Base-by-base conservation (phyloP, 2,888 invertebrate species). In the Exocentrus adspersus region DNA sequence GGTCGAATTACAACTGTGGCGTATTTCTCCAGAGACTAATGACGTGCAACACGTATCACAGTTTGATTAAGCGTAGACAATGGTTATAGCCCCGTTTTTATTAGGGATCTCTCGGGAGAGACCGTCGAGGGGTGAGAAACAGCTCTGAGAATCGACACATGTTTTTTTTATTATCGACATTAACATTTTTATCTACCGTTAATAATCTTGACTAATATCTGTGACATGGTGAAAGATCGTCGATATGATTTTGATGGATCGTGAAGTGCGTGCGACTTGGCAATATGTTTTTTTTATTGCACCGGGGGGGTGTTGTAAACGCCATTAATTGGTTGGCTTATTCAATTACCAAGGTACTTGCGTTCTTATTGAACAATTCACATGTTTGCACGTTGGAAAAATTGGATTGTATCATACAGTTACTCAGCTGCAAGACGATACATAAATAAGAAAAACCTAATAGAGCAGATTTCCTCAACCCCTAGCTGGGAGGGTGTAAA, bases 31-130 rank as follows among this genome's bases (percentile, higher is more conserved):
- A 50, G 71, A 68, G 69, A 70, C 59, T 74, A 74, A 72, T 74
- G 73, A 71, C 67, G 71, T 73, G 70, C 64, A 68, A 72, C 71
- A 65, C n/a, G 68, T 70, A 75, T 72, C 73, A 73, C 71, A 68
- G 74, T 73, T 76, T 72, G 74, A 75, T 76, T 75, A 76, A 74
- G 71, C 74, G 75, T 72, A 70, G 72, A 73, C 67, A 73, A 76
- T 72, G 60, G 64, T 65, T 68, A 61, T 66, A 46, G 63, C 61
- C 59, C 60, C 52, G 64, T 61, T 67, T 72, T 74, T 73, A 73
- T 75, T 71, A 69, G 68, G 70, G 65, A 62, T 67, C 67, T 56
- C 54, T n/a, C n/a, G n/a, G 62, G 65, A 64, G 68, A 66, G 62
- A 66, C 64, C 64, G 64, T 64, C 46, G 66, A 62, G 65, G 67